Evolutionary conservation across 2,888 invertebrate species (phyloP), one percentile per base, ranked within the genome.

Genomic region (Hipparchia semele): DNA sequence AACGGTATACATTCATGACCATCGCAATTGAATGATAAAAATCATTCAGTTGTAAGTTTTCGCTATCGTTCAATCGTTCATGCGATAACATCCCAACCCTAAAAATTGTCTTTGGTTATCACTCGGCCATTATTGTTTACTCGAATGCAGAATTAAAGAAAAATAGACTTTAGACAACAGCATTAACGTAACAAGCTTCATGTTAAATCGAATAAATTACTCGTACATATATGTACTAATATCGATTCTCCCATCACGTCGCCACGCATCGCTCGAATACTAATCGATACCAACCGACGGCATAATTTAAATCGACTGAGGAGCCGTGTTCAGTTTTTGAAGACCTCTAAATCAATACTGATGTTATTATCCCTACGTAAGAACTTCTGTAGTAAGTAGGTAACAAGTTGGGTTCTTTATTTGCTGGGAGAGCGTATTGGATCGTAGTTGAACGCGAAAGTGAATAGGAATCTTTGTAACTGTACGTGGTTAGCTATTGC

Each of bases 261-360:
- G 74, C 77, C 39, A 71, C 66, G 60, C 70, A 54, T 80, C 68
- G 71, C 77, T 82, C 80, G 87, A 83, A 87, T 87, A 84, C 83
- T 84, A 86, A 87, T 83, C 82, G 80, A 76, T 79, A 79, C 74
- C 77, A 80, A 80, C 79, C 79, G 73, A 79, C 80, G 83, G 83
- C 84, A 85, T 86, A 81, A 87, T 86, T 84, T 84, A 84, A 66
- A 71, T 68, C 53, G n/a, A 51, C 60, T 10, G 53, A 58, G 60
- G 39, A 56, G 54, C 69, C 67, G 13, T 53, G 49, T 65, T 76
- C 74, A 77, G 70, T 67, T 60, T 51, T 49, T 58, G n/a, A 60
- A 46, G 78, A 75, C 46, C 77, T 68, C 46, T 68, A 53, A n/a
- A 58, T 68, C 53, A 67, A 73, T 23, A 70, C 66, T 51, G 45